Percentiles rank a stretch among this genome's conserved stretches.
Conservation (phyloP, 2,797 vertebrate species). For the Thamnophis elegans region DNA sequence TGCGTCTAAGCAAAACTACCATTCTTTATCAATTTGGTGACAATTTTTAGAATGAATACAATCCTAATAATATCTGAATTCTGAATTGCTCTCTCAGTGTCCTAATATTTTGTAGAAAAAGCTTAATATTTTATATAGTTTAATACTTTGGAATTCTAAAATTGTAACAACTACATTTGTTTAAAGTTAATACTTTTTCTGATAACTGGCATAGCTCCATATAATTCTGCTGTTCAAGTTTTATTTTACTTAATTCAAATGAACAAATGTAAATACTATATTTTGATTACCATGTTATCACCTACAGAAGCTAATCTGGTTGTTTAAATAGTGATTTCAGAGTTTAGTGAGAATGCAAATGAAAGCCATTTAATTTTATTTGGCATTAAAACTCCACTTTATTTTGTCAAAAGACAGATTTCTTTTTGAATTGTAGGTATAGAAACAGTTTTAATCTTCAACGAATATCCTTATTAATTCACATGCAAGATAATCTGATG, state of each 20-base stretch:
- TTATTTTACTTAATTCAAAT: constrained; percentile 68
- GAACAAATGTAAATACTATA: constrained; percentile 62
- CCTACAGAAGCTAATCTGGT: constrained; percentile 70
- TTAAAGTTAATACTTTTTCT: constrained; percentile 30
- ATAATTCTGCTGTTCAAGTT: constrained; percentile 62
- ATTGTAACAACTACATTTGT: constrained; percentile 36
- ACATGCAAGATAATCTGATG: constrained; percentile 97
- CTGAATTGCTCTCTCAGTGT: constrained; percentile 37
- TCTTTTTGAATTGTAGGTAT: constrained; percentile 79
- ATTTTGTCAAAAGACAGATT: constrained; percentile 77
- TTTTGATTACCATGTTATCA: constrained; percentile 76
- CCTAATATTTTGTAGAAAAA: not conserved
- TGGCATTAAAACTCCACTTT: constrained; percentile 74
- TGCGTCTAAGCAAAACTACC: constrained; percentile 86
- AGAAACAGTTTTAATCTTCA: constrained; percentile 81
- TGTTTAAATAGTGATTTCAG: constrained; percentile 76
- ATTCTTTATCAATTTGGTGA: constrained; percentile 78
- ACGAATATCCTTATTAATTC: constrained; percentile 93
- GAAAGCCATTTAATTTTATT: constrained; percentile 78
- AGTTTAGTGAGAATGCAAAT: constrained; percentile 79
- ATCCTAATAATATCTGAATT: constrained; percentile 50
- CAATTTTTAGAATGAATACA: constrained; percentile 61
- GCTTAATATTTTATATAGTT: not conserved
- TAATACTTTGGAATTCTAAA: constrained; percentile 49
- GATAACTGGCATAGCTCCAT: constrained; percentile 60